These are phyloP conservation scores for Brotula barbata DNA, from an alignment of 2,797 vertebrate genomes.

Conservation along the genomic window DNA sequence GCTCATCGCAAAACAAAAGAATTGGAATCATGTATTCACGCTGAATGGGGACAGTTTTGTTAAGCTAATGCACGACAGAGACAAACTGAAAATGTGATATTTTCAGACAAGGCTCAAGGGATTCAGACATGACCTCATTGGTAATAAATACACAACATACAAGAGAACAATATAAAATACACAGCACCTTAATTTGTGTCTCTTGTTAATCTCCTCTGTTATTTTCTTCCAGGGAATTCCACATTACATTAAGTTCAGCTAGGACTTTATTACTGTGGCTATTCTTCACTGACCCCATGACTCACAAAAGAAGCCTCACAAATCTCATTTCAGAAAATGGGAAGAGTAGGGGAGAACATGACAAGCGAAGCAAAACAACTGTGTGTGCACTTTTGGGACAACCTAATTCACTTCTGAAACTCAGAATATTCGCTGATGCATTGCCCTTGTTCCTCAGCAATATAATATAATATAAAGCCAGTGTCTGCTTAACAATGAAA, in stretches of 20 bases:
- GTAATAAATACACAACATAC: conserved; percentile 45
- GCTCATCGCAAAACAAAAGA: conserved; percentile 27
- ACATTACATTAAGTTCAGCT: conserved; percentile 46
- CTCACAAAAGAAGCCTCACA: conserved; percentile 71
- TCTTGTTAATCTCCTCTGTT: conserved; percentile 61
- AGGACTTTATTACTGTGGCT: conserved; percentile 61
- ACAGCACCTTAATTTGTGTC: conserved; percentile 41
- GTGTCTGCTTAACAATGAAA: conserved; percentile 77
- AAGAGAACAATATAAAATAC: conserved; percentile 46
- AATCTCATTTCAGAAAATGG: conserved; percentile 73
- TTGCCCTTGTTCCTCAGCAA: conserved; percentile 60
- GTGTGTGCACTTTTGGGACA: conserved; percentile 70
- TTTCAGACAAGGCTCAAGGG: conserved; percentile 22
- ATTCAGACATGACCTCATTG: conserved; percentile 59
- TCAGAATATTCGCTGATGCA: conserved; percentile 77
- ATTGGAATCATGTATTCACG: conserved; percentile 15
- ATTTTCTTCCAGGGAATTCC: conserved; percentile 40
- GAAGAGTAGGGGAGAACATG: conserved; percentile 61
- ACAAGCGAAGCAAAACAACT: conserved; percentile 71
- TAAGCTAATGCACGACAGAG: conserved; percentile 2
- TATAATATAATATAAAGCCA: conserved; percentile 72
- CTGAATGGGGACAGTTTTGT: conserved; percentile 11
- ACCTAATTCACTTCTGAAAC: conserved; percentile 76
- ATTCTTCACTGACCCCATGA: conserved; percentile 62
- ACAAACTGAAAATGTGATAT: conserved; percentile 23